Conservation (phyloP, 1,140 invertebrate genomes). For the Drosophila dunni region DNA sequence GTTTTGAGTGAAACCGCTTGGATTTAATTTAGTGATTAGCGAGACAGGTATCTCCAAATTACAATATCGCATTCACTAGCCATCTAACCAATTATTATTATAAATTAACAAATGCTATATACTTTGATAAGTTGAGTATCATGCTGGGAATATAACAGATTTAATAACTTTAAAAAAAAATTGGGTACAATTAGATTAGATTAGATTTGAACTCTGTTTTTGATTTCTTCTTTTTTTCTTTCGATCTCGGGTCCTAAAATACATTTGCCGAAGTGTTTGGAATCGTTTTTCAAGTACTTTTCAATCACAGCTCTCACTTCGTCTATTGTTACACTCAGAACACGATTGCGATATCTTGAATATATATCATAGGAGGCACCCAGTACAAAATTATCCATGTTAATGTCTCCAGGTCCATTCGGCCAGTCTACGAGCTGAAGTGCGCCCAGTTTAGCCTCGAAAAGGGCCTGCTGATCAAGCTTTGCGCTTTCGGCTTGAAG, state of each 20-base stretch:
- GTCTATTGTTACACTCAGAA: constrained; percentile 89
- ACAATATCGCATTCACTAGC: too few relatives aligned
- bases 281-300: constrained; percentile 87
- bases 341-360: constrained; percentile 88
- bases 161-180: too few relatives aligned
- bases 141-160: too few relatives aligned
- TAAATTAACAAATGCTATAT: too few relatives aligned
- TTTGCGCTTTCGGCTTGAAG: constrained; percentile 85
- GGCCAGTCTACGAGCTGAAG: constrained; percentile 93
- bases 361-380: constrained; percentile 91
- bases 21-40: too few relatives aligned
- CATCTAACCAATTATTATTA: too few relatives aligned
- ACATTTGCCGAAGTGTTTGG: constrained; percentile 86
- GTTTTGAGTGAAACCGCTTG: too few relatives aligned
- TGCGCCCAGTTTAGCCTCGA: constrained; percentile 94
- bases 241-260: constrained; percentile 88
- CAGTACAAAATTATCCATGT: constrained; percentile 89
- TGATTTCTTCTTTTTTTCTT: background rate
- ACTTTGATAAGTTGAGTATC: too few relatives aligned
- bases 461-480: constrained; percentile 87
- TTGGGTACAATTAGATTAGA: too few relatives aligned
- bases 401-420: constrained; percentile 90
- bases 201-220: too few relatives aligned
- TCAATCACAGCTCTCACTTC: constrained; percentile 88
- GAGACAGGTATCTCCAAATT: too few relatives aligned